Base-by-base conservation (phyloP, 2,888 invertebrate species). In the Cephus spinipes region DNA sequence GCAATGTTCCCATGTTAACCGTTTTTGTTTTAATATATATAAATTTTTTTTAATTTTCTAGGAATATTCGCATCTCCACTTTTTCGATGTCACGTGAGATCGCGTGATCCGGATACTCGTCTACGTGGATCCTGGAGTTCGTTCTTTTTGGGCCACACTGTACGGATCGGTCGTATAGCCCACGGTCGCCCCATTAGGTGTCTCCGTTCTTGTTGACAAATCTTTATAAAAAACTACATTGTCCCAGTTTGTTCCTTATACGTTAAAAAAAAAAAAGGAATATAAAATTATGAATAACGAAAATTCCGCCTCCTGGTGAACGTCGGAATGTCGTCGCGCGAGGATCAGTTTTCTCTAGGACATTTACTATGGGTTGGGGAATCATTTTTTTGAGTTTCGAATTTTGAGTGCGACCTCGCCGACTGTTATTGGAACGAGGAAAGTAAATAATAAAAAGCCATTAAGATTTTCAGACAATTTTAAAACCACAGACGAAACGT, bases 1-100 rank as follows among this genome's bases (percentile, higher is more conserved):
- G 89, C 89, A 88, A 88, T 89, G 89, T 90, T 90, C 89, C 90
- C 87, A 89, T 85, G 82, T 84, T 86, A 85, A 84, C 84, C 71
- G 69, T 76, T 76, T 76, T 74, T 76, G 34, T 40, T 40, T 15
- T 15, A n/a, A 40, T 40, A 73, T n/a, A 73, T 40, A 40, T 74
- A 74, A 40, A 76, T 73, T 77, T 75, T 77, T 68, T 76, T 79
- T 68, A 68, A 71, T 55, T 78, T 31, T 71, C 55, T 55, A 73
- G 78, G 79, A 69, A 74, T 80, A 73, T 33, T 76, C 74, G 68
- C 71, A 76, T 76, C 79, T 78, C 77, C 77, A 55, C 55, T 55
- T 23, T 0, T 23, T 55, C 23, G 55, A 23, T 23, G 23, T 31
- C 32, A 73, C 76, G 76, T 40, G 78, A 78, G 76, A 76, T 73